Base-by-base conservation (phyloP, 2,113 vertebrate species). In the Mesocricetus auratus region DNA sequence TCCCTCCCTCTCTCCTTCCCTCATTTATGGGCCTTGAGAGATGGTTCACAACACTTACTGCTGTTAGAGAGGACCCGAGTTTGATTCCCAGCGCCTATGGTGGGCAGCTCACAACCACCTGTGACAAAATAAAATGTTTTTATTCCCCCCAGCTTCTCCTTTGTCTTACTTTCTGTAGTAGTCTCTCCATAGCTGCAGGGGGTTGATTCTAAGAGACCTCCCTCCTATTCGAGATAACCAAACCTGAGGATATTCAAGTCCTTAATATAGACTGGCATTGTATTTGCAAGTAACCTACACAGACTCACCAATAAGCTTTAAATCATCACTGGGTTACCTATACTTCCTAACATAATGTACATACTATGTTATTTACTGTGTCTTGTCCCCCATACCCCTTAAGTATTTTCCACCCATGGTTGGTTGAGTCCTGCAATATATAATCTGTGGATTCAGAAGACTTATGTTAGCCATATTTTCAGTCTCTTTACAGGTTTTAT, bases 391-490 rank as follows among this genome's bases (percentile, higher is more conserved):
- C 26, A 5, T 2, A n/a, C 10, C 17, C 31, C 81, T 7, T 24
- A 87, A 78, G 24, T 58, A 24, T 17, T 56, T 66, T 45, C 21
- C 1, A 68, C 42, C 31, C 15, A 8, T 47, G 31, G 15, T 73
- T 56, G 68, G 10, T 47, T 36, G 16, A 42, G 4, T 60, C 39
- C 71, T 86, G 45, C 33, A 39, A 15, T n/a, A 16, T 8, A 31
- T 15, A 87, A 47, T 47, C 47, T 69, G 3, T 10, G 60, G 39
- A n/a, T 69, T 42, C 24, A 88, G 36, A 31, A 78, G n/a, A 60
- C 69, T 93, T 95, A 93, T 77, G 19, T 94, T 56, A 95, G 9
- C 17, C 36, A 94, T 95, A 78, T 82, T 90, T 92, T 90, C 64
- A 81, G 13, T 47, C 86, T 58, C 85, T 68, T 69, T 88, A 62